phyloP scores from a whole-genome alignment of 2,888 invertebrate genomes.

The Siphlonurus alternatus region DNA sequence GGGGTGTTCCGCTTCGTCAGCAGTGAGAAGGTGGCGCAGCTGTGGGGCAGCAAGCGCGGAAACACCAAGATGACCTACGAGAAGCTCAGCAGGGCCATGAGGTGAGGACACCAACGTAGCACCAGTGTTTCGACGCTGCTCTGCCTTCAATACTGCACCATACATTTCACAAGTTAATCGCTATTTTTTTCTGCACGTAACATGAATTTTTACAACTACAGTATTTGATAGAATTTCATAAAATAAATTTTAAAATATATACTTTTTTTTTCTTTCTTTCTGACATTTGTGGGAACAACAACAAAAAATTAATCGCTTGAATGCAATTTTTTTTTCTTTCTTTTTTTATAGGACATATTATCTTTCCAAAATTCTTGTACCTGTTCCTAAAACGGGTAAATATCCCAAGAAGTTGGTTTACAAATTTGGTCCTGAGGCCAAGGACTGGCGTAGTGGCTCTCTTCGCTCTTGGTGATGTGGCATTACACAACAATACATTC shows the following conservation, averaged over 20 bases:
- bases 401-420: conserved; percentile 7
- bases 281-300: background rate
- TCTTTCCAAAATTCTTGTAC: conserved; percentile 16
- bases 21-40: conserved; percentile 67
- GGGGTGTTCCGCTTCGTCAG: conserved; percentile 79
- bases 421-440: conserved; percentile 8
- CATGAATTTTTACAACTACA: too few relatives aligned
- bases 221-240: too few relatives aligned
- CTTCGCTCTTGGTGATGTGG: background rate
- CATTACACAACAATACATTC: background rate
- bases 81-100: conserved; percentile 79
- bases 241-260: too few relatives aligned
- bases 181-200: too few relatives aligned
- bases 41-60: conserved; percentile 75
- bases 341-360: conserved; percentile 4
- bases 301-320: background rate
- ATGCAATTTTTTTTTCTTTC: background rate
- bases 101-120: conserved; percentile 32
- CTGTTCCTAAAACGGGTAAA: conserved; percentile 19
- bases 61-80: conserved; percentile 86
- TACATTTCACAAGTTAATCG: too few relatives aligned
- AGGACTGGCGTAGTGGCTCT: background rate
- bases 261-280: conserved; percentile 3
- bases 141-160: too few relatives aligned
- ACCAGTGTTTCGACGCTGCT: too few relatives aligned